Evolutionary conservation across 2,113 vertebrate species (phyloP), one percentile per base, ranked within the genome.

Genomic region (Enhydra lutris): DNA sequence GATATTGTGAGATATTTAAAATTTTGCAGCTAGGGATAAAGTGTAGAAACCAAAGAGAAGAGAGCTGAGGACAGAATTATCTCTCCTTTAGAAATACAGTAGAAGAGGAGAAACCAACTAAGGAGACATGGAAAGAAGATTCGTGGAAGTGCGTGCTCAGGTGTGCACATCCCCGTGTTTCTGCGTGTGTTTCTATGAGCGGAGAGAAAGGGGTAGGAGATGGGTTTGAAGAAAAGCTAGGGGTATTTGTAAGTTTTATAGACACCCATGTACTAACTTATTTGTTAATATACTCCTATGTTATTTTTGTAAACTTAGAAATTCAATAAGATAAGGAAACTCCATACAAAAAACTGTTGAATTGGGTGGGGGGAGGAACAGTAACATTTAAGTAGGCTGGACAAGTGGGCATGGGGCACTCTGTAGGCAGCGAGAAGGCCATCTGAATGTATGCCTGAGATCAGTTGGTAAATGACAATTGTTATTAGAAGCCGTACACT

Each of bases 271-370:
- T 69, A 17, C 80, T 80, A 85, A 71, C 65, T 57, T 63, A 39
- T 21, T 92, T 90, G 7, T 69, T 94, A 69, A 13, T 85, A 2
- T 9, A 52, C 14, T 73, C 39, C 23, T 57, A 18, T 78, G 3
- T 96, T 90, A 42, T 71, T 87, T 73, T 83, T 65, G 36, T 42
- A 57, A 92, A 89, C 50, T 80, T 89, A 88, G 59, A 95, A 89
- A 78, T 86, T 55, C 26, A 92, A 11, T 90, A 45, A 71, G n/a
- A 6, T 42, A 20, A 93, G n/a, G 59, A 74, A 79, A 89, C 50
- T 13, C 17, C 89, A 34, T 52, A n/a, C 4, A 45, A 42, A 50
- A 50, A 78, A 11, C 3, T 52, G 12, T 26, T 55, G n/a, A 14
- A 3, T 9, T 0, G 24, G 45, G 31, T 1, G 29, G 12, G 13